Percentiles rank a stretch among this genome's conserved stretches.
These are phyloP conservation scores for Clistopyga incitator DNA, from an alignment of 2,888 invertebrate genomes.

Conservation along the genomic window DNA sequence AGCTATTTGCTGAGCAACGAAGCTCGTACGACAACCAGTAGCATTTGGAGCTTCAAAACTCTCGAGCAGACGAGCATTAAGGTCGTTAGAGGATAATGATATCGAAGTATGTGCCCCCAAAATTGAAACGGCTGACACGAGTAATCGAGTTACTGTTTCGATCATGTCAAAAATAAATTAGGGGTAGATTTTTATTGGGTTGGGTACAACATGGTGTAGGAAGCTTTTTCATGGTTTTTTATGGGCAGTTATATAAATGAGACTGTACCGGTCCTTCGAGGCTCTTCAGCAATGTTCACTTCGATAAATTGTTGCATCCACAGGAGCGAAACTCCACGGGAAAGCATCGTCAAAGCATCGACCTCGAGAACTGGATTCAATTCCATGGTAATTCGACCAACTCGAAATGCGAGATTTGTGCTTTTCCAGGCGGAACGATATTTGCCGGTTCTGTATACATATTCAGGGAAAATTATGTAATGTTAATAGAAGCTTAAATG, in stretches of 20 bases:
- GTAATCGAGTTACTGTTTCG: too few species aligned
- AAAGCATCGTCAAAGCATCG: slow-evolving; percentile 8
- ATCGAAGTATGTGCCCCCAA: not conserved
- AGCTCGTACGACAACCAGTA: slow-evolving; percentile 16
- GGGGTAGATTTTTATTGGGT: too few species aligned
- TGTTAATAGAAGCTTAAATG: not conserved
- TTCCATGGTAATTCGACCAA: not conserved
- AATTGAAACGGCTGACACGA: not conserved
- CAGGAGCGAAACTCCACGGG: not conserved
- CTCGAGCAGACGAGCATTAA: slow-evolving; percentile 9
- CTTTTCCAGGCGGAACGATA: not conserved
- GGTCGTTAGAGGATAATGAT: not conserved
- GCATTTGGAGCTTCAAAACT: slow-evolving; percentile 19
- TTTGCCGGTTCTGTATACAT: not conserved
- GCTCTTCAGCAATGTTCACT: not conserved
- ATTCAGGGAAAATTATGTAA: not conserved
- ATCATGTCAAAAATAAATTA: too few species aligned
- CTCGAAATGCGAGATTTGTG: not conserved
- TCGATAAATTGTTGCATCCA: slow-evolving; percentile 8
- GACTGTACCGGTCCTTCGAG: not conserved
- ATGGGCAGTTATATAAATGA: too few species aligned
- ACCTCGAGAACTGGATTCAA: not conserved
- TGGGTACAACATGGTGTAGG: too few species aligned
- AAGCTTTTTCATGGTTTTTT: too few species aligned
- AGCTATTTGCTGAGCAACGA: slow-evolving; percentile 7